These are phyloP conservation scores for Otolemur crassicaudatus DNA, from an alignment of 2,797 vertebrate genomes.

Conservation along the genomic window DNA sequence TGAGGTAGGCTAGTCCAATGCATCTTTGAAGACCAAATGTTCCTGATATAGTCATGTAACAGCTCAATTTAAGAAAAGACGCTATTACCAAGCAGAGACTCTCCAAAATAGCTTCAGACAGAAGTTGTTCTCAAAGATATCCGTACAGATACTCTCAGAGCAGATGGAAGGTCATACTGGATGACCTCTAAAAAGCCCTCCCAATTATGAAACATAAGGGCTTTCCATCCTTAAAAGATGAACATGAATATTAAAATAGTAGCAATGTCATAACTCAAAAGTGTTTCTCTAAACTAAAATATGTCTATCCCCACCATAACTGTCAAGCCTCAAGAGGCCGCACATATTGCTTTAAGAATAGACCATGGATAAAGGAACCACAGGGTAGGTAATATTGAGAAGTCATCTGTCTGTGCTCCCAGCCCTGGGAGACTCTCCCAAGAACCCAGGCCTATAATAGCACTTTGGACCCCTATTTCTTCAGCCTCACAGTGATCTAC, in stretches of 20 bases:
- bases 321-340: not conserved
- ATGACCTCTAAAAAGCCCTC: not conserved
- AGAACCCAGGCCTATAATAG: too few relatives aligned
- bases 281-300: not conserved
- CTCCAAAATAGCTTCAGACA: not conserved
- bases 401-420: not conserved
- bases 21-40: slow-evolving; percentile 9
- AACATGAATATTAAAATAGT: slow-evolving; percentile 31
- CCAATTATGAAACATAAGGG: not conserved
- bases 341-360: not conserved
- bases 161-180: not conserved
- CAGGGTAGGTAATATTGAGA: not conserved
- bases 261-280: not conserved
- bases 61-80: not conserved
- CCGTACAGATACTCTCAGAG: not conserved
- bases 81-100: not conserved
- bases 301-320: not conserved
- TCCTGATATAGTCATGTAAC: not conserved
- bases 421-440: not conserved
- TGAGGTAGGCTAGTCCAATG: not conserved
- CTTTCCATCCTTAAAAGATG: not conserved
- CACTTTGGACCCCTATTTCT: not conserved
- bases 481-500: not conserved
- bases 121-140: not conserved
- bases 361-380: not conserved